A percentile compares a stretch with the other conserved stretches of the same genome.
phyloP scores from a whole-genome alignment of 2,888 invertebrate genomes.

The Cacoxenus indagator region DNA sequence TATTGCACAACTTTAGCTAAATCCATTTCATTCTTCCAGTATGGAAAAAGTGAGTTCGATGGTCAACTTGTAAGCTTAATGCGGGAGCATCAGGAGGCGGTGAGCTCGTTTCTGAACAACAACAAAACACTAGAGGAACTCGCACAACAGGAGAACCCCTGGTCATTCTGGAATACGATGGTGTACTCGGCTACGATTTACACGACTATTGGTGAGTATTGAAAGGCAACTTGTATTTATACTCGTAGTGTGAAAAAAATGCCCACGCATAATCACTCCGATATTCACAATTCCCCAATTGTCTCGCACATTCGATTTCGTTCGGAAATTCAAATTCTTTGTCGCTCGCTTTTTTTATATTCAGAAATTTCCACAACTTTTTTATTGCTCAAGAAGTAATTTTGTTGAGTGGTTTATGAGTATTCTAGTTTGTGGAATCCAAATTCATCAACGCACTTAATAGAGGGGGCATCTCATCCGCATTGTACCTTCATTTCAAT shows the following conservation, averaged over 20 bases:
- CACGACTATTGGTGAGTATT: conserved; percentile 86
- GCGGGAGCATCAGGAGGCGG: conserved; percentile 74
- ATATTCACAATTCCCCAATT: no score
- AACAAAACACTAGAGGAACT: conserved; percentile 49
- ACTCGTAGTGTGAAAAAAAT: no score
- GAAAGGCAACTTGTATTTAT: not conserved
- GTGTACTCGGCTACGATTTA: conserved; percentile 91
- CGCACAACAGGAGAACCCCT: conserved; percentile 71
- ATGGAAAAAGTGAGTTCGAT: conserved; percentile 70
- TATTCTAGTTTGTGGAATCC: no score
- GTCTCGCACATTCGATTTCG: no score
- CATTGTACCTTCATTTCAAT: no score
- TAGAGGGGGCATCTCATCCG: no score
- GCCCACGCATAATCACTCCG: no score
- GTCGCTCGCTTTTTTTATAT: no score
- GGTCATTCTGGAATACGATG: conserved; percentile 89
- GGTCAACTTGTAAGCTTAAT: conserved; percentile 72
- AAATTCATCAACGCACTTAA: no score
- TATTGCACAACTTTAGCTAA: not conserved
- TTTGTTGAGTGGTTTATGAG: not conserved
- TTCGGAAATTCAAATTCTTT: no score
- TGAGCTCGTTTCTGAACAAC: conserved; percentile 52
- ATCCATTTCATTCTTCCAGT: conserved; percentile 33
- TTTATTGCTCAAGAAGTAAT: not conserved
- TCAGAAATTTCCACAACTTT: not conserved